Conservation (phyloP, 2,797 vertebrate species). For the Cryptoblepharus egeriae region DNA sequence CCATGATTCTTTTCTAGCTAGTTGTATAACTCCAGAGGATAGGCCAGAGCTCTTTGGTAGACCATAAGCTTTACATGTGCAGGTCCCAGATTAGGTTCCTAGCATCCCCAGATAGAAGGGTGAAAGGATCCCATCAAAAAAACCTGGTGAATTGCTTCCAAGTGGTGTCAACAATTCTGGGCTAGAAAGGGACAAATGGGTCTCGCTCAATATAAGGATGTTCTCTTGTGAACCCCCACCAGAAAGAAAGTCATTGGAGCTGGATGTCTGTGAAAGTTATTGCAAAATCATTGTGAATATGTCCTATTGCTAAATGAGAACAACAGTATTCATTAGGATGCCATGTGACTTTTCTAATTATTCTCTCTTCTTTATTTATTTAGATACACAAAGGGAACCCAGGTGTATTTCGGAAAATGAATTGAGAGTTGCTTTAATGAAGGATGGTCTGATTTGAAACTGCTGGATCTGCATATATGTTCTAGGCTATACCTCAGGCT, state of each 20-base stretch:
- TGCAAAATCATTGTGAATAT: conserved; percentile 36
- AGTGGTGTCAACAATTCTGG: no score
- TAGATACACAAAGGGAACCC: not conserved
- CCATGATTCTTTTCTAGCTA: not conserved
- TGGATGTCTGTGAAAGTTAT: conserved; percentile 14
- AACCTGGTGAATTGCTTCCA: not conserved
- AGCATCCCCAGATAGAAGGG: no score
- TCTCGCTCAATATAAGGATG: no score
- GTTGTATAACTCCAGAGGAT: not conserved
- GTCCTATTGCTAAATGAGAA: conserved; percentile 1
- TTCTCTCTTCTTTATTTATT: not conserved
- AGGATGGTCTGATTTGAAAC: not conserved
- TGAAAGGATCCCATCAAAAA: no score
- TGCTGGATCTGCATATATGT: not conserved
- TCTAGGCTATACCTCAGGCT: not conserved
- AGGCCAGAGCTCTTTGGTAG: no score
- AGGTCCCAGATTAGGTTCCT: no score
- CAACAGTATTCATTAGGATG: conserved; percentile 12
- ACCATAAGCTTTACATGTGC: no score
- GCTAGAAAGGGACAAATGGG: no score
- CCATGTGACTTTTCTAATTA: not conserved
- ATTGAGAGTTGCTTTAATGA: not conserved
- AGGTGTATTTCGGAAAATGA: rapidly evolving
- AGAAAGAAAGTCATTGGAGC: not conserved
- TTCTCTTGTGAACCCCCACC: not conserved